phyloP scores from a whole-genome alignment of 2,888 invertebrate species.

The Oeneis ivallda region DNA sequence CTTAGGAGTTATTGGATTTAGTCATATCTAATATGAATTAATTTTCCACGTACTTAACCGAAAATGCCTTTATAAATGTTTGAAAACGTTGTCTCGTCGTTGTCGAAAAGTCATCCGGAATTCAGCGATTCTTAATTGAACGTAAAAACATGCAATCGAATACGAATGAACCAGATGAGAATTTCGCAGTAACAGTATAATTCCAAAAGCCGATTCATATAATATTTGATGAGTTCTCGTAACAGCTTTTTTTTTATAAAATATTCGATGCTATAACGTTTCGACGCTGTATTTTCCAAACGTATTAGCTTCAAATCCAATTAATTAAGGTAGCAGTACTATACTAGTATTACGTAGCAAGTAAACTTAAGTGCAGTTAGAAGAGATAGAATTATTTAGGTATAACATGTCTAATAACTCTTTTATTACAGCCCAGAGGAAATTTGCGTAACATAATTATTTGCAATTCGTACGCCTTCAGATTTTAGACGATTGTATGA shows the following conservation, averaged over 20 bases:
- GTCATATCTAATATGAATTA: too few species aligned
- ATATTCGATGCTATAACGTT: not conserved
- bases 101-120: conserved; percentile 6
- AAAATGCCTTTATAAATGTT: not conserved
- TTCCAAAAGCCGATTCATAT: conserved; percentile 32
- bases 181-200: conserved; percentile 32
- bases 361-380: not conserved
- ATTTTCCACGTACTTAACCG: too few species aligned
- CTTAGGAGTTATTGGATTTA: too few species aligned
- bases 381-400: too few species aligned
- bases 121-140: conserved; percentile 27
- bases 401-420: too few species aligned
- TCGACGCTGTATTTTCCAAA: not conserved
- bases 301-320: not conserved
- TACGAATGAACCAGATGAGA: conserved; percentile 25
- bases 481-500: not conserved
- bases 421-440: not conserved
- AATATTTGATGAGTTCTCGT: conserved; percentile 35
- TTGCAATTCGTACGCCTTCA: not conserved
- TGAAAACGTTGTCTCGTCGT: not conserved
- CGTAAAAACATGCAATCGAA: conserved; percentile 29
- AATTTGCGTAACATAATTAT: not conserved
- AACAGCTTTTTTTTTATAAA: conserved; percentile 26
- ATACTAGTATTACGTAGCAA: too few species aligned
- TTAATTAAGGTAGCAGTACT: too few species aligned